Base-by-base conservation (phyloP, 2,888 invertebrate genomes). In the Scaptomyza polygonia region DNA sequence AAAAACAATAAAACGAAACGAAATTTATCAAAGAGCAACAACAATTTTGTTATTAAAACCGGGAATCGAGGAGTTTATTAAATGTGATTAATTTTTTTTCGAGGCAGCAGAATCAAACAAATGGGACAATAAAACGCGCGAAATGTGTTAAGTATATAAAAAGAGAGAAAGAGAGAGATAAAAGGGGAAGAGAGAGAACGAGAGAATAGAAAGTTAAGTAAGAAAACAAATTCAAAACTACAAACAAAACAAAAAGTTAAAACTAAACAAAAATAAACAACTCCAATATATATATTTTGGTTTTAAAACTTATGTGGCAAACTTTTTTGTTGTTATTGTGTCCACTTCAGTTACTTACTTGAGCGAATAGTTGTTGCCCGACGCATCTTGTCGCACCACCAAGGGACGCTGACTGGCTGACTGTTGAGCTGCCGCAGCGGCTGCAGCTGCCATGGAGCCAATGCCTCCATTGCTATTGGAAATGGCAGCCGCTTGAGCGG, bases 321-420 rank as follows among this genome's bases (percentile, higher is more conserved):
- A 16, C 36, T 36, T 5, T 44, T 5, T 3, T 7, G n/a, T 36
- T 36, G 16, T 16, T n/a, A n/a, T n/a, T n/a, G n/a, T n/a, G 16
- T 36, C 36, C 36, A 21, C 12, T 42, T 42, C 21, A 30, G 16
- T 6, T 32, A 93, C 95, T 93, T 93, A 97, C 97, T 96, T 96
- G 93, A 96, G 95, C 91, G 95, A 95, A 88, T 95, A 94, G 89
- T 95, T 95, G 78, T 95, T 95, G 91, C 84, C 84, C 44, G 95
- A 95, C 89, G 95, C 95, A 91, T 96, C 96, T 91, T 96, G 96
- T 32, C 96, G 93, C 69, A 95, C 92, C 82, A 94, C 93, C 89
- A 94, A 93, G 86, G 94, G 95, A 88, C 95, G 93, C 79, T 91
- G 91, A 63, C 80, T 89, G 59, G 91, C 88, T 53, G 88, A 81